phyloP scores from a whole-genome alignment of 2,113 vertebrate genomes.

The Platysternon megacephalum region DNA sequence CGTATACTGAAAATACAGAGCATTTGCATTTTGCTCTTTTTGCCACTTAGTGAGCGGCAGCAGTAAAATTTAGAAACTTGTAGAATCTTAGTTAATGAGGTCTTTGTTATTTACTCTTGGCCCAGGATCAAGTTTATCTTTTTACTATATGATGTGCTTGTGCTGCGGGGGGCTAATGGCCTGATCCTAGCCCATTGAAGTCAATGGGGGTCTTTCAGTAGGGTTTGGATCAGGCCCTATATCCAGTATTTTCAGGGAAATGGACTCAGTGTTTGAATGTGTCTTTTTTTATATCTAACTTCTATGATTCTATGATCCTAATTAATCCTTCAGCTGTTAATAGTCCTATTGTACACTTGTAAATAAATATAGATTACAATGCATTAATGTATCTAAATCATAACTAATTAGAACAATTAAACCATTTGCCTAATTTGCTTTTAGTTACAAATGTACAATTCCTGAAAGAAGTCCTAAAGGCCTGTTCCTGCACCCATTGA shows the following conservation, averaged over 20 bases:
- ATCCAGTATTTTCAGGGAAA: slow-evolving; percentile 12
- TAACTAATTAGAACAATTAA: background rate
- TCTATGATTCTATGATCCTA: background rate
- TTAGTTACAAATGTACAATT: background rate
- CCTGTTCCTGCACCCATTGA: background rate
- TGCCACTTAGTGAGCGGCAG: slow-evolving; percentile 46
- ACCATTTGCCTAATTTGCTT: background rate
- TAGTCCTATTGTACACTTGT: background rate
- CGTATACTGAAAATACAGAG: slow-evolving; percentile 39
- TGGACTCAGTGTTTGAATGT: background rate
- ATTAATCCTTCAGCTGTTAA: background rate
- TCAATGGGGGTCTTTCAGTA: background rate
- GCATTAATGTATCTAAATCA: background rate
- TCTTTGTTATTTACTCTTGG: slow-evolving; percentile 57
- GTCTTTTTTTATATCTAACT: background rate
- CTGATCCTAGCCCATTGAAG: slow-evolving; percentile 45
- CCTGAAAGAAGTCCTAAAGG: background rate
- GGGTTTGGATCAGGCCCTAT: background rate
- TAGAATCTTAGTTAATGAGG: slow-evolving; percentile 51
- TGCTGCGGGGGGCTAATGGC: slow-evolving; percentile 34
- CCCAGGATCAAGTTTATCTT: background rate
- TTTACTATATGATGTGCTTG: slow-evolving; percentile 10
- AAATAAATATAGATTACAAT: background rate
- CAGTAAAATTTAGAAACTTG: slow-evolving; percentile 56
- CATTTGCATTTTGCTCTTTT: slow-evolving; percentile 58